Evolutionary conservation across 2,113 vertebrate species (phyloP).

Genomic region (Oryctolagus cuniculus): DNA sequence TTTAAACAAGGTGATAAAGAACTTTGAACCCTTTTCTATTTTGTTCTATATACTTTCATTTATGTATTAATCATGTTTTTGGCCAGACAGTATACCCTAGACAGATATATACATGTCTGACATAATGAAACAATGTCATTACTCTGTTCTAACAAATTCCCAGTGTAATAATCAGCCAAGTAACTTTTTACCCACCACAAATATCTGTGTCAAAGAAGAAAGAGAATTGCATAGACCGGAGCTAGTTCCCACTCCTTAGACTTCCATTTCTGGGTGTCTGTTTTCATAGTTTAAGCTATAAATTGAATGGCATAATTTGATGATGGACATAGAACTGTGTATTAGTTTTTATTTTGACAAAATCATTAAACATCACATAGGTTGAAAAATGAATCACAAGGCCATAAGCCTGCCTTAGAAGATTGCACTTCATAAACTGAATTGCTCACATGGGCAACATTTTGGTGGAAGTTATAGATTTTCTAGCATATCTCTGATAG

Average conservation of each 20-base stretch:
- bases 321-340: constrained; percentile 92
- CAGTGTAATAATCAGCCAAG: constrained; percentile 83
- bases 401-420: constrained; percentile 90
- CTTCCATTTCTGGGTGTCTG: constrained; percentile 85
- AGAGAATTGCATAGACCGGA: constrained; percentile 75
- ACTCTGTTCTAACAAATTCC: constrained; percentile 82
- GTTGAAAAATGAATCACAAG: constrained; percentile 95
- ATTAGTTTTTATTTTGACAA: constrained; percentile 96
- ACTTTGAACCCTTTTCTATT: constrained; percentile 76
- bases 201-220: constrained; percentile 81
- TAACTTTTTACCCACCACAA: constrained; percentile 59
- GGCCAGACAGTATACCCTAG: constrained; percentile 69
- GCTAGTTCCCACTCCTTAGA: constrained; percentile 84
- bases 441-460: constrained; percentile 95
- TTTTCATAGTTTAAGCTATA: constrained; percentile 87
- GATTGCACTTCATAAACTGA: constrained; percentile 97
- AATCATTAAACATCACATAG: constrained; percentile 95
- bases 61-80: constrained; percentile 77
- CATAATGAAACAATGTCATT: constrained; percentile 85
- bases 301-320: constrained; percentile 90
- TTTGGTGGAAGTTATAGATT: constrained; percentile 98
- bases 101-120: constrained; percentile 85
- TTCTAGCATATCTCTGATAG: constrained; percentile 97
- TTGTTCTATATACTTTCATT: constrained; percentile 68
- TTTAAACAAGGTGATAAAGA: constrained; percentile 86